Percentiles rank a stretch among this genome's conserved stretches.
Evolutionary conservation across 2,113 vertebrate species (phyloP).

Genomic region (Pollachius pollachius): DNA sequence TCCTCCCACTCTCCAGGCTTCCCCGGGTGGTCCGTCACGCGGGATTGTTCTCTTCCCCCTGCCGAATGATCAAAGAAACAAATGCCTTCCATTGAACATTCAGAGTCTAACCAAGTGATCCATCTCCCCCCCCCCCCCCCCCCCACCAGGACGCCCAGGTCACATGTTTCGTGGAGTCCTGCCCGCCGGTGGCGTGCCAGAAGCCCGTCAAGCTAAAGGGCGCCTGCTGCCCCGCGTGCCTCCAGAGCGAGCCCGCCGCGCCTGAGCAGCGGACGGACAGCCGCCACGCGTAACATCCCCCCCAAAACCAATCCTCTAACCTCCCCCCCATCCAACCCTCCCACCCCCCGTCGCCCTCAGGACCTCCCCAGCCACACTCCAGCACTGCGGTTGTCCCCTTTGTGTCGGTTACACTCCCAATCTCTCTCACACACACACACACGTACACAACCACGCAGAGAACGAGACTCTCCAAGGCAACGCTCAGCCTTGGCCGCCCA

Average conservation of each 20-base stretch:
- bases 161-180: conserved; percentile 91
- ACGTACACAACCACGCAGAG: conserved; percentile 40
- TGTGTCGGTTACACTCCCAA: conserved; percentile 15
- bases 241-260: conserved; percentile 22
- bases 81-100: too few species aligned
- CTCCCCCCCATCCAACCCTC: neutral
- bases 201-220: conserved; percentile 78
- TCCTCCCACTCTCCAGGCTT: too few species aligned
- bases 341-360: conserved; percentile 46
- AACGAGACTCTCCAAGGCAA: conserved; percentile 52
- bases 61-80: too few species aligned
- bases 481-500: conserved; percentile 35
- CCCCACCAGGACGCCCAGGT: conserved; percentile 82
- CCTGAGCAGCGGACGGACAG: conserved; percentile 19
- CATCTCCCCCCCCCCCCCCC: conserved; percentile 2
- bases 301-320: conserved; percentile 51
- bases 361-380: conserved; percentile 30
- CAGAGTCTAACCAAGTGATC: neutral
- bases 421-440: conserved; percentile 30
- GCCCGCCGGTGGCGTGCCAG: conserved; percentile 73
- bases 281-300: conserved; percentile 23
- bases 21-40: too few species aligned
- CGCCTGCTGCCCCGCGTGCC: conserved; percentile 86
- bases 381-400: conserved; percentile 21
- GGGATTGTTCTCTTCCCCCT: too few species aligned